Conservation (phyloP, 2,113 vertebrate genomes). For the Pipra filicauda region DNA sequence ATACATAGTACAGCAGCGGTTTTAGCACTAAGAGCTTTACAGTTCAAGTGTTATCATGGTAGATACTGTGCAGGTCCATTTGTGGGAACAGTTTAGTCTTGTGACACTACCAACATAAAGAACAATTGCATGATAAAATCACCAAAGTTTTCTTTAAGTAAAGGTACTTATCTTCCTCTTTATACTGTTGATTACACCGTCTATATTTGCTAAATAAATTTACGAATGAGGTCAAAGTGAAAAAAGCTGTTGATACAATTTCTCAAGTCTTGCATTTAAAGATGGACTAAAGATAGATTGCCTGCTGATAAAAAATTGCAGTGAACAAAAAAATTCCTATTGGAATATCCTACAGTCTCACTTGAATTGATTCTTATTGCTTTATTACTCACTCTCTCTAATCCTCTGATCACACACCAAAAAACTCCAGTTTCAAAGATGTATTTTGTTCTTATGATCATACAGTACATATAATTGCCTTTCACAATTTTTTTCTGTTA, state of each 20-base stretch:
- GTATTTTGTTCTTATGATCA: not conserved
- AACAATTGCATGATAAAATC: not conserved
- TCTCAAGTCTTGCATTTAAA: not conserved
- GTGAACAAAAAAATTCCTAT: not conserved
- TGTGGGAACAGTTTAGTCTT: not conserved
- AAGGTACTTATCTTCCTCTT: not conserved
- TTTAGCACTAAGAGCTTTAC: not conserved
- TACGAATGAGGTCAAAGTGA: not conserved
- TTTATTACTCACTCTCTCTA: not conserved
- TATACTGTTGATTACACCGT: not conserved
- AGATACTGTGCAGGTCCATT: not conserved
- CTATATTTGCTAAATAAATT: not conserved
- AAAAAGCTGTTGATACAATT: not conserved
- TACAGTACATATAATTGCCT: not conserved
- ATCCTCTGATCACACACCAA: not conserved
- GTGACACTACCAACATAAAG: not conserved
- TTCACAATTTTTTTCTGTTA: not conserved
- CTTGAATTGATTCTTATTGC: not conserved
- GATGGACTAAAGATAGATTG: not conserved
- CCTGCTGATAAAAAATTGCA: not conserved
- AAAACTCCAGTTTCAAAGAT: not conserved
- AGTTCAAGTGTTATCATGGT: not conserved
- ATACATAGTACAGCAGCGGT: not conserved
- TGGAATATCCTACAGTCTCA: not conserved
- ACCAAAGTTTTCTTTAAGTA: not conserved